Conservation (phyloP, 1,140 invertebrate species). For the Amphibalanus amphitrite region DNA sequence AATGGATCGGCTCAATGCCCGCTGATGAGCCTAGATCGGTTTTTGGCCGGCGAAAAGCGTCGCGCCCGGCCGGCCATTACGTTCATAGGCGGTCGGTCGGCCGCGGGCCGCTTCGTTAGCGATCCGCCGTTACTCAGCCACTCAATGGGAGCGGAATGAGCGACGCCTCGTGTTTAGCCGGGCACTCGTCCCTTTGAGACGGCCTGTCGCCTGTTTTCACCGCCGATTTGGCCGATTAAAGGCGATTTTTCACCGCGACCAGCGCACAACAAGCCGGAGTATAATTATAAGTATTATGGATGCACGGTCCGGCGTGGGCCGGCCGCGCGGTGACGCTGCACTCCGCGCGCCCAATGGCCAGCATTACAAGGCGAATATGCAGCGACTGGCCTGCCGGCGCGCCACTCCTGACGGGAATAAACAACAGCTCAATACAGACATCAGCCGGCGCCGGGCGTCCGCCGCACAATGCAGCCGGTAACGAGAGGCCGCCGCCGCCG, state of each 20-base stretch:
- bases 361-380: background rate
- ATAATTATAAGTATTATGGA: background rate
- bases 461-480: background rate
- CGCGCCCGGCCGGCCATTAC: background rate
- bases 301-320: background rate
- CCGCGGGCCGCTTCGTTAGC: background rate
- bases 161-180: background rate
- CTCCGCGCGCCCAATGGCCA: background rate
- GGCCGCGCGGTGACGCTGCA: background rate
- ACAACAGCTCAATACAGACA: background rate
- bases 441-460: background rate
- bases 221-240: background rate
- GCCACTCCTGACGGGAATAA: background rate
- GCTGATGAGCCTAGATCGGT: background rate
- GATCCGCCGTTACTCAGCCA: background rate
- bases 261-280: background rate
- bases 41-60: background rate
- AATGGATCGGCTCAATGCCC: background rate
- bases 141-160: background rate
- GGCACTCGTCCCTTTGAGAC: background rate
- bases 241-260: background rate
- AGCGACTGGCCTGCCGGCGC: too few species aligned
- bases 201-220: background rate
- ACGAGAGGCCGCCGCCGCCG: background rate
- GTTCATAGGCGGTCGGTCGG: background rate